Evolutionary conservation across 2,888 invertebrate genomes (phyloP).

Genomic region (Heliconius ethilla): DNA sequence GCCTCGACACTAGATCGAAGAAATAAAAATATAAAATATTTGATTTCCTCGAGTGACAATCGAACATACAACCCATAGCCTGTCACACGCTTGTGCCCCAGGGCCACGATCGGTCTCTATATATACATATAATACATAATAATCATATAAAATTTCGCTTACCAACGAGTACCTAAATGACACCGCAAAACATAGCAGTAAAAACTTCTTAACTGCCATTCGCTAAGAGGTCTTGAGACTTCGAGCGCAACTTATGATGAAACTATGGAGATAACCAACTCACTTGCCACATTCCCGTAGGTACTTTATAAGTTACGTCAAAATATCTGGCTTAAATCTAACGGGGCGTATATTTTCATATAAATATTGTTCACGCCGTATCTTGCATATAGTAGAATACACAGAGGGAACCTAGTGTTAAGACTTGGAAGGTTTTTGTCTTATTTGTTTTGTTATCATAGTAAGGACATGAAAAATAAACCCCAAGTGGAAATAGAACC

Average conservation of each 20-base stretch:
- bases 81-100: neutral
- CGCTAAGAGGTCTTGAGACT: constrained; percentile 26
- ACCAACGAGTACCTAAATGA: constrained; percentile 2
- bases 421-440: no score
- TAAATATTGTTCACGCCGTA: neutral
- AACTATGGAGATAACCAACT: constrained; percentile 25
- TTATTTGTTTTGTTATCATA: no score
- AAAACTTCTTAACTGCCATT: constrained; percentile 27
- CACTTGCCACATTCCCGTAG: constrained; percentile 3
- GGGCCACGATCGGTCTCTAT: neutral
- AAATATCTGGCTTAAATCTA: constrained; percentile 19
- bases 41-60: neutral
- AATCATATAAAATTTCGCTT: constrained; percentile 14
- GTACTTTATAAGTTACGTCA: constrained; percentile 9
- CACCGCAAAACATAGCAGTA: constrained; percentile 23
- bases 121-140: neutral
- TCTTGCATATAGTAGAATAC: neutral
- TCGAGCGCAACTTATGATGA: constrained; percentile 25
- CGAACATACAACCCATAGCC: neutral
- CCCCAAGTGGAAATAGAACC: neutral
- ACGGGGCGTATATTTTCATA: neutral
- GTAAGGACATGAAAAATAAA: no score
- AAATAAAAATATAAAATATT: neutral
- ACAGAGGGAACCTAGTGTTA: neutral
- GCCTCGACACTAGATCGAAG: neutral